Evolutionary conservation across 2,797 vertebrate genomes (phyloP).

Genomic region (Denticeps clupeoides): DNA sequence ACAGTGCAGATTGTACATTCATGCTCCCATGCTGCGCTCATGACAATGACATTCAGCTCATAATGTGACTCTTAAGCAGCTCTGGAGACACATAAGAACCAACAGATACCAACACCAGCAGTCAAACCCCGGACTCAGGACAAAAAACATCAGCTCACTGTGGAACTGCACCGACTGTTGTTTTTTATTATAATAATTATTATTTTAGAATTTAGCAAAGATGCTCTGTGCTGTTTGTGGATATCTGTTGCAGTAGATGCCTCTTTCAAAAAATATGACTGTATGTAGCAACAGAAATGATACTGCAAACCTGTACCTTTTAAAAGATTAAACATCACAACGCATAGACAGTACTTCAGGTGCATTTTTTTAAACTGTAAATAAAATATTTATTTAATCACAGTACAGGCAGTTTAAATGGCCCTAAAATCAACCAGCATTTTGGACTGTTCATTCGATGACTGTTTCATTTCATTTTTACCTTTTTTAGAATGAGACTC

Average conservation of each 20-base stretch:
- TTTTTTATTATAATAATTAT: not conserved
- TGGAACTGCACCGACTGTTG: conserved; percentile 28
- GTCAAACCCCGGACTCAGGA: conserved; percentile 36
- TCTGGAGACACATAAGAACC: conserved; percentile 12
- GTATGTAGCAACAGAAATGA: conserved; percentile 27
- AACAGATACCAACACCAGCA: conserved; percentile 38
- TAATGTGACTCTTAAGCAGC: no score
- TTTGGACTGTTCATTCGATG: conserved; percentile 16
- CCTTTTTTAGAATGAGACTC: no score
- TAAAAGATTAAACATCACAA: conserved; percentile 32
- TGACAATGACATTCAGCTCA: no score
- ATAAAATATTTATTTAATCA: conserved; percentile 35
- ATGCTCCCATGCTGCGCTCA: not conserved
- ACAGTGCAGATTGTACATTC: not conserved
- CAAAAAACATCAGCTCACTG: conserved; percentile 30
- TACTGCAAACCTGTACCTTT: conserved; percentile 28
- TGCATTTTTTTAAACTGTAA: conserved; percentile 31
- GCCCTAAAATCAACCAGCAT: conserved; percentile 15
- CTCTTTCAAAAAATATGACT: conserved; percentile 20
- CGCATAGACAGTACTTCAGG: conserved; percentile 21
- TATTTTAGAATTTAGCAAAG: conserved; percentile 15
- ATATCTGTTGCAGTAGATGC: conserved; percentile 21
- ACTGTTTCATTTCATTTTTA: no score
- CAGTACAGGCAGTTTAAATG: conserved; percentile 16
- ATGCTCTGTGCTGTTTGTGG: conserved; percentile 21